phyloP scores from a whole-genome alignment of 2,113 vertebrate species.

The Entelurus aequoreus region DNA sequence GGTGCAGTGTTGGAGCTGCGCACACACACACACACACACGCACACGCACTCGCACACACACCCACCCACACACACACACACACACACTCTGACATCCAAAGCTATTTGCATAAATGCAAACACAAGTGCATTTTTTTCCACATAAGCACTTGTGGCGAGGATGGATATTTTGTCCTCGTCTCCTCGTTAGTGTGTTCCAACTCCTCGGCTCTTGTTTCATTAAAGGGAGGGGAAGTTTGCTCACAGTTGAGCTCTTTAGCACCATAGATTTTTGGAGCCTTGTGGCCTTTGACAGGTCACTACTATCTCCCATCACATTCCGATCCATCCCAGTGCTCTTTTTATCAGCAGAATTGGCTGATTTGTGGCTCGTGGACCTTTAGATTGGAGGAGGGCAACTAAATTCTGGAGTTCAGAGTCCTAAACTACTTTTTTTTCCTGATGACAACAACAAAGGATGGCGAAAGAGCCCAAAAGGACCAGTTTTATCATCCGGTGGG shows the following conservation, averaged over 20 bases:
- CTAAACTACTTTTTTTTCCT: slow-evolving; percentile 29
- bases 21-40: slow-evolving; percentile 4
- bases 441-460: slow-evolving; percentile 27
- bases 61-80: slow-evolving; percentile 12
- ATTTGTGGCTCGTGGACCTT: slow-evolving; percentile 54
- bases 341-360: slow-evolving; percentile 50
- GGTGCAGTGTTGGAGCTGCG: slow-evolving; percentile 19
- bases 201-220: slow-evolving; percentile 28
- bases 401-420: slow-evolving; percentile 37
- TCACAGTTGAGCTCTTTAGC: slow-evolving; percentile 47
- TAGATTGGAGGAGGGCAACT: slow-evolving; percentile 30
- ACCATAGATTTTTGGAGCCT: slow-evolving; percentile 36
- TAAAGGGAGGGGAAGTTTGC: slow-evolving; percentile 12
- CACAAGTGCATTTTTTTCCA: slow-evolving; percentile 19
- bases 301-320: slow-evolving; percentile 60
- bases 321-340: slow-evolving; percentile 51
- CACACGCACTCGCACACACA: slow-evolving; percentile 5
- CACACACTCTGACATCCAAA: slow-evolving; percentile 2
- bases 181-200: slow-evolving; percentile 31
- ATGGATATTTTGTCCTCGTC: slow-evolving; percentile 12
- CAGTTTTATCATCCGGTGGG: slow-evolving; percentile 46
- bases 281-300: slow-evolving; percentile 53
- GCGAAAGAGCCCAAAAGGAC: slow-evolving; percentile 30
- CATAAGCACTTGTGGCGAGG: slow-evolving; percentile 16
- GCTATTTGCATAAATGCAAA: slow-evolving; percentile 25